Percentiles rank a stretch among this genome's conserved stretches.
phyloP scores from a whole-genome alignment of 2,113 vertebrate species.

The Solenodon paradoxus region DNA sequence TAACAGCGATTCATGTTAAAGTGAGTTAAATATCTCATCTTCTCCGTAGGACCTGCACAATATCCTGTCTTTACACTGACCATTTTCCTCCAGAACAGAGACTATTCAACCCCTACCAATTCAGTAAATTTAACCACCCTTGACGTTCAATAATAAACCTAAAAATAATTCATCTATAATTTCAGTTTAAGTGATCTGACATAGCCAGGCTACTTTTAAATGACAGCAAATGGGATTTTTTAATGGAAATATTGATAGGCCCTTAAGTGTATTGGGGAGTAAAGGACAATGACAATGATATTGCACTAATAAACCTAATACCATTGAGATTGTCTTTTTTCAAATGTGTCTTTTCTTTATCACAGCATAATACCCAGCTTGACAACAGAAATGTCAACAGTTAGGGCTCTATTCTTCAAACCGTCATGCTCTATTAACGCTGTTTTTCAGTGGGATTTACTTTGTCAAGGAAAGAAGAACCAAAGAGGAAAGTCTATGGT shows the following conservation, averaged over 20 bases:
- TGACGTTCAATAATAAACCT: constrained; percentile 76
- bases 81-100: constrained; percentile 44
- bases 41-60: constrained; percentile 5
- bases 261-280: constrained; percentile 69
- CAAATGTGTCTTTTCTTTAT: constrained; percentile 81
- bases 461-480: constrained; percentile 80
- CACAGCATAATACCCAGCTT: constrained; percentile 77
- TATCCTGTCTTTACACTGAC: constrained; percentile 37
- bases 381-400: constrained; percentile 83
- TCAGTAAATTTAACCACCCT: constrained; percentile 72
- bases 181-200: constrained; percentile 75
- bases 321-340: constrained; percentile 74
- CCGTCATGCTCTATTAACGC: constrained; percentile 81
- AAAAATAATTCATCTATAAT: constrained; percentile 80
- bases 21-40: constrained; percentile 41
- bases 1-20: constrained; percentile 40
- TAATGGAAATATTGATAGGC: constrained; percentile 77
- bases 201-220: constrained; percentile 74
- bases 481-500: constrained; percentile 80
- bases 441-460: constrained; percentile 83
- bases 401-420: constrained; percentile 82
- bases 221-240: constrained; percentile 74
- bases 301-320: constrained; percentile 78
- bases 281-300: constrained; percentile 75
- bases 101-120: constrained; percentile 59